Percentiles rank a stretch among this genome's conserved stretches.
Evolutionary conservation across 2,113 vertebrate genomes (phyloP).

Genomic region (Butorides virescens): DNA sequence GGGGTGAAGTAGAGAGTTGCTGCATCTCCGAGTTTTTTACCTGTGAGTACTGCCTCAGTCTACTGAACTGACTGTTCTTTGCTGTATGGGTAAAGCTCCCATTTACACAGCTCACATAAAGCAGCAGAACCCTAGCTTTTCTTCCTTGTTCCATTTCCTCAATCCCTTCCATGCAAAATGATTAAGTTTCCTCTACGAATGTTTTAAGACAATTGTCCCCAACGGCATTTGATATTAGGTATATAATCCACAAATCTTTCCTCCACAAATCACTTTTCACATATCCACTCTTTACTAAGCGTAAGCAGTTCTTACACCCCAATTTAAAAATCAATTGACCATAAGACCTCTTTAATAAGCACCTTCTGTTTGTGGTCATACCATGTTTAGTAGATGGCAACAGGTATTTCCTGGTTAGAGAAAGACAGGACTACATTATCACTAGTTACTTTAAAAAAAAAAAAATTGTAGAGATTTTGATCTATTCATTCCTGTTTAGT

Average conservation of each 20-base stretch:
- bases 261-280: background rate
- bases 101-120: fast-evolving
- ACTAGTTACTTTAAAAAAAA: background rate
- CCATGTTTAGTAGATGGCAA: background rate
- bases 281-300: background rate
- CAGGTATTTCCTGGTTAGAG: background rate
- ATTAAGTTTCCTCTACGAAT: background rate
- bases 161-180: background rate
- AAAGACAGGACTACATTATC: background rate
- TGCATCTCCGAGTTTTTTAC: background rate
- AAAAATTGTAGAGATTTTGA: background rate
- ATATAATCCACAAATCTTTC: background rate
- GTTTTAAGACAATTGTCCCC: background rate
- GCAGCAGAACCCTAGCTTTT: background rate
- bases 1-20: background rate
- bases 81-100: background rate
- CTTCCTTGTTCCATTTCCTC: background rate
- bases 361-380: background rate
- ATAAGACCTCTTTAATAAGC: background rate
- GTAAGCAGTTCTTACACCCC: background rate
- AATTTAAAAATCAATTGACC: background rate
- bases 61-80: background rate
- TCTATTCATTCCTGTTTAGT: background rate
- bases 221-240: background rate
- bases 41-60: background rate